Evolutionary conservation across 2,888 invertebrate genomes (phyloP).

Genomic region (Lasius platythorax): DNA sequence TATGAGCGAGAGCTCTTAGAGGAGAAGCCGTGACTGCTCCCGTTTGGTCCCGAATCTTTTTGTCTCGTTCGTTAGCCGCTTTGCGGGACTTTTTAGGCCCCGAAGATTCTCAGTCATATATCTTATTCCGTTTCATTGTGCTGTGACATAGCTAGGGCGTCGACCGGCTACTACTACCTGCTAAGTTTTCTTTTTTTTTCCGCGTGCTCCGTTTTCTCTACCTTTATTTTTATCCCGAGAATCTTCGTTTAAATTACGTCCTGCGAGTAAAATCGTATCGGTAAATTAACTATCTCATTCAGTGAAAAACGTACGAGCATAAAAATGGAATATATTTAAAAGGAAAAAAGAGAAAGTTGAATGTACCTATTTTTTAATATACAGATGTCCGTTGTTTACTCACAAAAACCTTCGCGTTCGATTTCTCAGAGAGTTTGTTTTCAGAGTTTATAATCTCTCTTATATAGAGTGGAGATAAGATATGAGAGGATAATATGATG

Average conservation of each 20-base stretch:
- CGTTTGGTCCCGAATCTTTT: slow-evolving; percentile 67
- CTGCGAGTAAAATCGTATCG: neutral
- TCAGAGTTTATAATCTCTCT: neutral
- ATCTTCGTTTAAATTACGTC: neutral
- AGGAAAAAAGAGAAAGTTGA: neutral
- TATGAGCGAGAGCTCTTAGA: slow-evolving; percentile 6
- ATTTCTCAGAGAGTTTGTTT: too few species aligned
- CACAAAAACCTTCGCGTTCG: too few species aligned
- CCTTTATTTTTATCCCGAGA: slow-evolving; percentile 59
- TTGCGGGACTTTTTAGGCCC: slow-evolving; percentile 75
- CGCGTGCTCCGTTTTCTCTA: slow-evolving; percentile 57
- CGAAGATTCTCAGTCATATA: slow-evolving; percentile 78
- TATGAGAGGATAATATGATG: neutral
- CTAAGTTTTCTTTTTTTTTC: slow-evolving; percentile 73
- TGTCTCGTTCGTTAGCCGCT: slow-evolving; percentile 73
- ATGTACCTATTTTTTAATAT: neutral
- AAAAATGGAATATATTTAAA: neutral
- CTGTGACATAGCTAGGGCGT: slow-evolving; percentile 66
- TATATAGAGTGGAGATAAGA: neutral
- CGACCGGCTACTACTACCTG: slow-evolving; percentile 81
- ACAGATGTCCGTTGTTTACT: neutral
- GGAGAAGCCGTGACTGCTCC: slow-evolving; percentile 59
- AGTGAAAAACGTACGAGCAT: neutral
- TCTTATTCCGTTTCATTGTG: slow-evolving; percentile 78
- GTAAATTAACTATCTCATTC: neutral